phyloP scores from a whole-genome alignment of 2,113 vertebrate genomes.

The Coregonus clupeaformis region DNA sequence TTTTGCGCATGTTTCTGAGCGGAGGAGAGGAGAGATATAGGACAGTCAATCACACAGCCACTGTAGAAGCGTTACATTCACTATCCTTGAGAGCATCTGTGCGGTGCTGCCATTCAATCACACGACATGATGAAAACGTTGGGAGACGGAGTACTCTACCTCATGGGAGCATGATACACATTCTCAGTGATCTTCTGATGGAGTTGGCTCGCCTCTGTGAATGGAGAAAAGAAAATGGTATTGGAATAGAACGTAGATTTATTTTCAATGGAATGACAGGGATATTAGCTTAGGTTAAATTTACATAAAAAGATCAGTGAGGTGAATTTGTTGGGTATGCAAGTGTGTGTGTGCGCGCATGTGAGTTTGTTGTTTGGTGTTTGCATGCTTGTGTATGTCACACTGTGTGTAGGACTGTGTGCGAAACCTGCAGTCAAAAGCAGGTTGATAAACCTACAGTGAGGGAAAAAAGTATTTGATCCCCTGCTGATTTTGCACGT shows the following conservation, averaged over 20 bases:
- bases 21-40: not conserved
- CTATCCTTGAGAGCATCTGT: not conserved
- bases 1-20: constrained; percentile 78
- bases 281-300: not conserved
- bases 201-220: constrained; percentile 85
- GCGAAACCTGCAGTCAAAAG: too few relatives aligned
- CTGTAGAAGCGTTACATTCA: not conserved
- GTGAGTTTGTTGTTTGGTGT: not conserved
- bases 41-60: not conserved
- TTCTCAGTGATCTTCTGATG: constrained; percentile 84
- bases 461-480: too few relatives aligned
- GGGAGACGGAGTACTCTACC: constrained; percentile 51
- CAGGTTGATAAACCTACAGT: too few relatives aligned
- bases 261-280: not conserved
- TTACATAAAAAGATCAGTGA: not conserved
- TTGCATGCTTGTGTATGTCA: too few relatives aligned
- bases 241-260: not conserved
- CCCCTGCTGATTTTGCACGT: too few relatives aligned
- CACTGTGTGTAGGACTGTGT: too few relatives aligned
- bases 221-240: constrained; percentile 39
- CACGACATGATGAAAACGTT: too few relatives aligned
- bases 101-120: too few relatives aligned
- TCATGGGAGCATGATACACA: constrained; percentile 82
- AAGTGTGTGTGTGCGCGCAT: not conserved
- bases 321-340: not conserved